Percentiles rank a stretch among this genome's conserved stretches.
Conservation (phyloP, 2,797 vertebrate genomes). For the Gallirallus australis region DNA sequence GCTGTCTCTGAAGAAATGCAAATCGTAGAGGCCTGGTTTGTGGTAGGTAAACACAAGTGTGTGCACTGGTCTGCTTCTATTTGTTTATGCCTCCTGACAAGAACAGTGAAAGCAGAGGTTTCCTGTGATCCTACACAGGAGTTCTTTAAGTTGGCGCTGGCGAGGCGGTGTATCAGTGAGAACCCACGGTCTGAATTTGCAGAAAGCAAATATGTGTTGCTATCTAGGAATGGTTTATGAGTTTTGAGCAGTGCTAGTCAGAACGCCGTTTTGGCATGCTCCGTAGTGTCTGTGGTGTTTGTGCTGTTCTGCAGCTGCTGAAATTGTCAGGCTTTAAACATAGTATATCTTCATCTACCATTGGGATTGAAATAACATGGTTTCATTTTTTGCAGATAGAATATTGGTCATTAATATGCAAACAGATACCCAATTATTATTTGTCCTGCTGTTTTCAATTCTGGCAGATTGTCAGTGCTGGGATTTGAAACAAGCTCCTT, state of each 20-base stretch:
- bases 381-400: background rate
- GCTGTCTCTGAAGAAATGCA: background rate
- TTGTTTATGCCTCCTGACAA: background rate
- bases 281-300: background rate
- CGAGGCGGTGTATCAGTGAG: background rate
- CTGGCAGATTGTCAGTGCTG: slow-evolving; percentile 40
- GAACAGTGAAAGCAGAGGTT: background rate
- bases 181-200: background rate
- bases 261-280: background rate
- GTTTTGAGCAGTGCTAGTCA: background rate
- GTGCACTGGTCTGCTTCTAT: rapidly evolving
- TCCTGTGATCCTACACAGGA: rapidly evolving
- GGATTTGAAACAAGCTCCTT: slow-evolving; percentile 50
- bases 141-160: background rate
- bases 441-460: slow-evolving; percentile 68
- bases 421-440: slow-evolving; percentile 62
- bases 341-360: background rate
- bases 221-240: background rate
- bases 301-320: background rate
- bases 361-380: background rate
- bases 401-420: slow-evolving; percentile 68
- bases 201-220: background rate
- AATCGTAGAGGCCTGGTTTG: background rate
- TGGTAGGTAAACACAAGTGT: background rate
- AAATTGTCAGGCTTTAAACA: slow-evolving; percentile 23